Base-by-base conservation (phyloP, 2,888 invertebrate genomes). In the Nycteola revayana region DNA sequence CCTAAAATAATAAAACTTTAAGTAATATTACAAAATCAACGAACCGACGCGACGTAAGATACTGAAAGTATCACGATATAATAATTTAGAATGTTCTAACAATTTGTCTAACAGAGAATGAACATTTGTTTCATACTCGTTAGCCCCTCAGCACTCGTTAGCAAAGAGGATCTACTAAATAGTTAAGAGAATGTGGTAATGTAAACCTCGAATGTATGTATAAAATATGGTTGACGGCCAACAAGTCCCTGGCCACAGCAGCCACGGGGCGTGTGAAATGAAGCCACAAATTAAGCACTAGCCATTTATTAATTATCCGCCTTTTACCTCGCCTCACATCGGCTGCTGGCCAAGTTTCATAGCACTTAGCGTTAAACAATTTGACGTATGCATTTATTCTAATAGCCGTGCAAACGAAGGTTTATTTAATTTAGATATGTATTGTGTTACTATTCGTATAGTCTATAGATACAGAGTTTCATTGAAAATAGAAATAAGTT, bases 261-360 rank as follows among this genome's bases (percentile, higher is more conserved):
- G 14, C 47, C 33, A 47, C 26, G 34, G 36, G 40, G 49, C 49
- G 41, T 46, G 39, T 49, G 32, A 43, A 55, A 35, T 42, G 58
- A 62, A 67, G 60, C 66, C 69, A 47, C 64, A 66, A 71, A 72
- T 66, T 67, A 61, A 47, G 48, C 41, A 53, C 47, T 45, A 49
- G 47, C 60, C 60, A 66, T 66, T 21, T 64, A 71, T 64, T 69
- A 61, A 66, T 57, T 54, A 44, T 38, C 52, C 52, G 52, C 62
- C 52, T 66, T 49, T 54, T 49, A 28, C 36, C 53, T 38, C 35
- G 41, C 55, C n/a, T n/a, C n/a, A n/a, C n/a, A n/a, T 61, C 46
- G 50, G 52, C 52, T 32, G 40, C 39, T 28, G 35, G 55, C 60
- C 60, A 65, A 66, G 59, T 51, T 14, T 14, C 14, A 14, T 14